phyloP scores from a whole-genome alignment of 2,888 invertebrate genomes.

The Fissipunctia ypsillon region DNA sequence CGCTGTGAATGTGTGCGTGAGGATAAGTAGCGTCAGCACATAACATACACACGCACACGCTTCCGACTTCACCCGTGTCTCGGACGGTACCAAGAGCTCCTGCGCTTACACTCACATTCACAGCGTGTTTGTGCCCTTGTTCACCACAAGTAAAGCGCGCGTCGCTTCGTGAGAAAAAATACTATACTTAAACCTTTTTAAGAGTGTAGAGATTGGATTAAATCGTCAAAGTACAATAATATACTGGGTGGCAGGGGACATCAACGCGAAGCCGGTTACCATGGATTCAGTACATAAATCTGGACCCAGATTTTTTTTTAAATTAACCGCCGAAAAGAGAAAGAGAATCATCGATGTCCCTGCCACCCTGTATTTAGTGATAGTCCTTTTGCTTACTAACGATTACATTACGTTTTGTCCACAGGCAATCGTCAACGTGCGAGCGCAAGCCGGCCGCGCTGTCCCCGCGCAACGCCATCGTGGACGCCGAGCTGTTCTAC shows the following conservation, averaged over 20 bases:
- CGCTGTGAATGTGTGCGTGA: not conserved
- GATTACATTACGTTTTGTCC: not conserved
- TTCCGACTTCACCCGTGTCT: too few relatives aligned
- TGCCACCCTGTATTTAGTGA: too few relatives aligned
- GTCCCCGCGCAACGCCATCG: slow-evolving; percentile 85
- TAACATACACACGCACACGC: too few relatives aligned
- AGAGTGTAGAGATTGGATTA: not conserved
- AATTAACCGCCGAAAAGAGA: too few relatives aligned
- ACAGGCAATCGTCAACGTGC: slow-evolving; percentile 57
- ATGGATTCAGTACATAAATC: too few relatives aligned
- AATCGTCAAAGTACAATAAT: too few relatives aligned
- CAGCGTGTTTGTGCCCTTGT: not conserved
- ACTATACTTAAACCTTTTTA: not conserved
- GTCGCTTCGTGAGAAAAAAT: not conserved
- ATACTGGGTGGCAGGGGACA: too few relatives aligned
- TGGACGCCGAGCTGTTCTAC: slow-evolving; percentile 84
- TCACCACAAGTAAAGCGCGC: not conserved
- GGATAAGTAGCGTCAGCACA: too few relatives aligned
- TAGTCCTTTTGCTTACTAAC: not conserved
- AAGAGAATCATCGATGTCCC: too few relatives aligned
- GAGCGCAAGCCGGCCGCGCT: slow-evolving; percentile 76
- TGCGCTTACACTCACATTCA: not conserved
- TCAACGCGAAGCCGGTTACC: too few relatives aligned
- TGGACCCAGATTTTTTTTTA: too few relatives aligned
- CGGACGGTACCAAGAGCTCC: too few relatives aligned